Evolutionary conservation across 2,888 invertebrate species (phyloP).

Genomic region (Teinopalpus imperialis): DNA sequence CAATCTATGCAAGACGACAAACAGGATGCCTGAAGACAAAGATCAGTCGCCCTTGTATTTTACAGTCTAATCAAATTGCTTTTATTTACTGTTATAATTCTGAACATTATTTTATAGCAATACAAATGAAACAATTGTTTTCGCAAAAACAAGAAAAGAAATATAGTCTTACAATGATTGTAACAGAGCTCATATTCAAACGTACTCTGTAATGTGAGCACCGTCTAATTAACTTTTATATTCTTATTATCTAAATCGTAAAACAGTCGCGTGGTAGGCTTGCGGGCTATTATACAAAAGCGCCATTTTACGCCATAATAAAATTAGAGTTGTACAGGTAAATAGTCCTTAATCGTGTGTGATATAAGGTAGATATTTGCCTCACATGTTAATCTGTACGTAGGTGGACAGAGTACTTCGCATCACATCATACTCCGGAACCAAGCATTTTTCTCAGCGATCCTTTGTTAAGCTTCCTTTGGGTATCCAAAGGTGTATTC

Average conservation of each 20-base stretch:
- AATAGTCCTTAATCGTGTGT: too few species aligned
- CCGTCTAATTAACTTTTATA: constrained; percentile 14
- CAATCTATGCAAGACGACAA: too few species aligned
- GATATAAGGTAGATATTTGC: too few species aligned
- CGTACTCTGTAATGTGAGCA: neutral
- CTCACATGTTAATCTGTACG: neutral
- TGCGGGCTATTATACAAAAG: constrained; percentile 5
- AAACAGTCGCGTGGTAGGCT: constrained; percentile 10
- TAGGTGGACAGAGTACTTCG: constrained; percentile 34
- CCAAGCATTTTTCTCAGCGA: constrained; percentile 61
- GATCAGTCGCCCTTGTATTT: too few species aligned
- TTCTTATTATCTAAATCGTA: constrained; percentile 14
- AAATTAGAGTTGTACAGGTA: too few species aligned
- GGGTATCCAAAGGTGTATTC: constrained; percentile 34
- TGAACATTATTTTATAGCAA: too few species aligned
- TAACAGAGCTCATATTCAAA: constrained; percentile 29
- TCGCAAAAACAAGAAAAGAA: neutral
- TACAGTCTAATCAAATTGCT: too few species aligned
- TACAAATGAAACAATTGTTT: constrained; percentile 4
- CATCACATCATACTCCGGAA: constrained; percentile 70
- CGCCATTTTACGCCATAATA: constrained; percentile 23
- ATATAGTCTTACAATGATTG: neutral
- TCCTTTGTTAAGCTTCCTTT: constrained; percentile 67
- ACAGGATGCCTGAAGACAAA: too few species aligned
- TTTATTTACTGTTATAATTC: too few species aligned